A percentile compares a stretch with the other conserved stretches of the same genome.
phyloP scores from a whole-genome alignment of 2,113 vertebrate genomes.

The Saimiri boliviensis region DNA sequence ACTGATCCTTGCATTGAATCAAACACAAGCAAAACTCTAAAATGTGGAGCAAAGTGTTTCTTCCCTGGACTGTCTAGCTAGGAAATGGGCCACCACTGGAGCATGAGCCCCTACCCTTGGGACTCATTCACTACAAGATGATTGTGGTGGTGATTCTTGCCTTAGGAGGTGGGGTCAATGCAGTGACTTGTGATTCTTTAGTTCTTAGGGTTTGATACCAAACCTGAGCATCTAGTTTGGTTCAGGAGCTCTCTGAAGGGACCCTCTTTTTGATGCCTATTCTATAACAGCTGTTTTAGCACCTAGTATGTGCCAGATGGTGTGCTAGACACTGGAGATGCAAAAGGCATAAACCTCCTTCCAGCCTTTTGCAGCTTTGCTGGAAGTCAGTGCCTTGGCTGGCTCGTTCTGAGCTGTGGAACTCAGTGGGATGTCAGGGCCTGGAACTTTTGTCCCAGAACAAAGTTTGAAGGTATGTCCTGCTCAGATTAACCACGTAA shows the following conservation, averaged over 20 bases:
- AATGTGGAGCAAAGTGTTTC: not conserved
- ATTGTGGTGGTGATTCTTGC: not conserved
- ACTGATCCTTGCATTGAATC: not conserved
- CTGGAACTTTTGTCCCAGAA: not conserved
- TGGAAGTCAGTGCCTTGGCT: not conserved
- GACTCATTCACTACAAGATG: not conserved
- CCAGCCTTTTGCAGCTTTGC: not conserved
- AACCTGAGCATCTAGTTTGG: not conserved
- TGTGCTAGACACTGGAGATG: not conserved
- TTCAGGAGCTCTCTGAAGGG: not conserved
- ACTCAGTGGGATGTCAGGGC: not conserved
- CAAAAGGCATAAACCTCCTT: not conserved
- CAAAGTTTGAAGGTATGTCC: slow-evolving; percentile 6
- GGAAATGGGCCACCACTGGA: not conserved
- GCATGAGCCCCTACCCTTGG: not conserved
- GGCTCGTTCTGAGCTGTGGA: not conserved
- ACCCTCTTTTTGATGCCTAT: not conserved
- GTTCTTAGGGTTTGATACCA: not conserved
- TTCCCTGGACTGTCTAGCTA: not conserved
- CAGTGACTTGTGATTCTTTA: not conserved
- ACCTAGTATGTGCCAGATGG: not conserved
- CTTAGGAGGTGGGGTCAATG: not conserved
- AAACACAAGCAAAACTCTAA: not conserved
- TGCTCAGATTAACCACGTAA: not conserved
- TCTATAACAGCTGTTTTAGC: slow-evolving; percentile 17